Conservation (phyloP, 2,888 invertebrate species). For the Hemaris fuciformis region DNA sequence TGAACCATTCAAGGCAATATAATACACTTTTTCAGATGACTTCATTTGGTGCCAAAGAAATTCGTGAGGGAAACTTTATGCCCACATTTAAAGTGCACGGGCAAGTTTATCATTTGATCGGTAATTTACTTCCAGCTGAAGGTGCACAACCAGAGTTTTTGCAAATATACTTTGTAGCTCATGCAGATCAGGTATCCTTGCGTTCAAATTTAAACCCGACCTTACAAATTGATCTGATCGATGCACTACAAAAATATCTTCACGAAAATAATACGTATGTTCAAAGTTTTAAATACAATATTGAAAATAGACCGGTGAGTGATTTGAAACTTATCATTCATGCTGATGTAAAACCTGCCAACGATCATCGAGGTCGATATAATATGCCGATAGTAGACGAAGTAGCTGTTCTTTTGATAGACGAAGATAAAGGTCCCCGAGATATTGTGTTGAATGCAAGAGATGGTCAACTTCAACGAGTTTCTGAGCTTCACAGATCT, state of each 20-base stretch:
- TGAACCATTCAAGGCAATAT: background rate
- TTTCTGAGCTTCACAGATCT: constrained; percentile 20
- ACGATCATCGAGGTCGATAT: too few species aligned
- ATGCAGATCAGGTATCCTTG: background rate
- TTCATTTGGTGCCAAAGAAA: constrained; percentile 14
- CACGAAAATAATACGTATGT: too few species aligned
- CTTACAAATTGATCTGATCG: too few species aligned
- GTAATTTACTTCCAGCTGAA: background rate
- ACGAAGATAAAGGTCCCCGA: constrained; percentile 32
- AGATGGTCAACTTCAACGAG: constrained; percentile 24
- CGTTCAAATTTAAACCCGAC: too few species aligned
- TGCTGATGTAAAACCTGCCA: too few species aligned
- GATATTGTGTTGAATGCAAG: constrained; percentile 27
- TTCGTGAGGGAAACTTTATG: constrained; percentile 10
- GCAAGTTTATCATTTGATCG: background rate
- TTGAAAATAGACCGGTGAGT: too few species aligned
- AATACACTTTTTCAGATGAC: constrained; percentile 3
- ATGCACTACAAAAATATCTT: too few species aligned
- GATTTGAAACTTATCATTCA: too few species aligned
- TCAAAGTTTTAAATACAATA: too few species aligned
- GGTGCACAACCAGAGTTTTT: background rate
- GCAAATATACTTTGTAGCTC: background rate
- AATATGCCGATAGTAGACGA: too few species aligned
- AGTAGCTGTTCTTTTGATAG: constrained; percentile 14
- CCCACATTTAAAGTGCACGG: constrained; percentile 14